Percentiles rank a stretch among this genome's conserved stretches.
Conservation (phyloP, 2,113 vertebrate genomes). For the Lamprotornis superbus region DNA sequence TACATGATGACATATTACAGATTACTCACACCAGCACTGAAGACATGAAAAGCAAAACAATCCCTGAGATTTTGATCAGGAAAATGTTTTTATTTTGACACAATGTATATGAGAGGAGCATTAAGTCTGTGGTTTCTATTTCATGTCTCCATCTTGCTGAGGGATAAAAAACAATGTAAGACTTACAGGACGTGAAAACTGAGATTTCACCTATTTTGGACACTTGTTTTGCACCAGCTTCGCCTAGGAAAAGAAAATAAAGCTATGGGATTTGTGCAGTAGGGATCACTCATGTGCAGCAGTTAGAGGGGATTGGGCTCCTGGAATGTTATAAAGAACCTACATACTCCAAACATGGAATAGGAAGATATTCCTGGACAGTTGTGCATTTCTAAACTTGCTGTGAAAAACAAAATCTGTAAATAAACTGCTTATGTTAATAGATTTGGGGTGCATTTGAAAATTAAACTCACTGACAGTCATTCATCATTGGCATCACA, state of each 20-base stretch:
- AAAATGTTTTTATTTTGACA: neutral
- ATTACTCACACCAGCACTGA: neutral
- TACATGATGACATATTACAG: neutral
- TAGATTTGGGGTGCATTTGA: neutral
- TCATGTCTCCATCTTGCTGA: conserved; percentile 22
- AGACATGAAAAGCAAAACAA: neutral
- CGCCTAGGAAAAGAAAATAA: neutral
- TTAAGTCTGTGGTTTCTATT: conserved; percentile 29
- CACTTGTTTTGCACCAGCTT: neutral
- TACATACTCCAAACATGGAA: neutral
- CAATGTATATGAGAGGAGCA: neutral
- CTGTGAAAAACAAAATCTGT: neutral
- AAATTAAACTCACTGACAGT: neutral
- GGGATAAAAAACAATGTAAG: conserved; percentile 11
- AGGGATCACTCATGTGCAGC: neutral
- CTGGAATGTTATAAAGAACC: too few species aligned
- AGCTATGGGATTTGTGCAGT: neutral
- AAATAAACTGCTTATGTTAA: neutral
- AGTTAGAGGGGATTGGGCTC: neutral
- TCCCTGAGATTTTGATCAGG: neutral
- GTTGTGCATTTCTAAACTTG: neutral
- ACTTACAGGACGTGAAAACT: neutral
- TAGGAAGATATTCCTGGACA: neutral
- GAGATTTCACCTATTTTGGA: neutral
- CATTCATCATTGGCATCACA: neutral